Evolutionary conservation across 2,797 vertebrate genomes (phyloP).

Genomic region (Lepus townsendii): DNA sequence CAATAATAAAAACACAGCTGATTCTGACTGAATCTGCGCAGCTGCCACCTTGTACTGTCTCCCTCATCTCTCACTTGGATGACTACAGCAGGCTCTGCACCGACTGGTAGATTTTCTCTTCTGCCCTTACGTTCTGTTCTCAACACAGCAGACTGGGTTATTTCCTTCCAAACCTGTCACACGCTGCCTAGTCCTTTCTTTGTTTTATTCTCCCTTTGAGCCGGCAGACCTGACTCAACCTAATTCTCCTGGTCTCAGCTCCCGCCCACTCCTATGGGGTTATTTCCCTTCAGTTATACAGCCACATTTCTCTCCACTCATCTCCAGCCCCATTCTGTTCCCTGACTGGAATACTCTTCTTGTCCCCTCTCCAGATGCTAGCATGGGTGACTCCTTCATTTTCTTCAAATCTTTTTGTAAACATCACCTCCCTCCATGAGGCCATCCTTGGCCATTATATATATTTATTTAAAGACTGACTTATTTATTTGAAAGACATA

Average conservation of each 20-base stretch:
- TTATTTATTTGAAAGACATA: too few relatives aligned
- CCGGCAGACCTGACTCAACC: background rate
- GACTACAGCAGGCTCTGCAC: background rate
- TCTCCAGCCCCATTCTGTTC: background rate
- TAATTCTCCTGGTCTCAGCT: background rate
- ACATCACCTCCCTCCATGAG: background rate
- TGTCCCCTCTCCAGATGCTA: background rate
- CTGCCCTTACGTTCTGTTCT: background rate
- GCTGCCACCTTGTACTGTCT: background rate
- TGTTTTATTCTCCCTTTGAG: background rate
- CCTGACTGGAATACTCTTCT: background rate
- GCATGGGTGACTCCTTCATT: background rate
- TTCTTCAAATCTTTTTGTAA: background rate
- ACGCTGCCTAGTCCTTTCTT: background rate
- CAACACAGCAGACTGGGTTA: background rate
- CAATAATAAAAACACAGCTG: background rate
- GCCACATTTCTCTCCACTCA: background rate
- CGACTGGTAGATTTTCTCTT: background rate
- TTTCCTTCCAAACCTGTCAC: background rate
- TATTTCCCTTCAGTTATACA: background rate
- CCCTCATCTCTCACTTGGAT: background rate
- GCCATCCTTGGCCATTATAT: background rate
- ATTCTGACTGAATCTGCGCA: rapidly evolving
- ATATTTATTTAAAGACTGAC: too few relatives aligned
- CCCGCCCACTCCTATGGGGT: background rate